Base-by-base conservation (phyloP, 2,888 invertebrate species). In the Steinernema carpocapsae region DNA sequence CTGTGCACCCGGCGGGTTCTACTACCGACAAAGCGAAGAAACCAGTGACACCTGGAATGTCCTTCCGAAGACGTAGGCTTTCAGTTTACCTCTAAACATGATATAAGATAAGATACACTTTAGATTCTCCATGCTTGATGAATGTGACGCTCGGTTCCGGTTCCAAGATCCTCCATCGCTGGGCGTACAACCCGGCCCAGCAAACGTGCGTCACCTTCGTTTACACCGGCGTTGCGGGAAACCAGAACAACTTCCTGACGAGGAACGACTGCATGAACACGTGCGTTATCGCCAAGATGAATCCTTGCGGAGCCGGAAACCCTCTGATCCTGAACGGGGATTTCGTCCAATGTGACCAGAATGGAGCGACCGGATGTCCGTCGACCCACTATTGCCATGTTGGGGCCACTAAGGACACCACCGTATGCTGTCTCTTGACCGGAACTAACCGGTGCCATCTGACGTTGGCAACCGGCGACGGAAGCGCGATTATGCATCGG, bases 381-480 rank as follows among this genome's bases (percentile, higher is more conserved):
- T 17, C 37, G 1, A 45, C 74, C 12, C 46, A 64, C n/a, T 75
- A 75, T 42, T 75, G 75, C 48, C 75, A 75, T n/a, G 37, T 74
- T 24, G 52, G 70, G 1, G 75, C 43, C 37, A 75, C 51, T 37
- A 32, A 19, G 1, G 75, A 75, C 37, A 74, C 74, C 14, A 75
- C 74, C 3, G 64, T 75, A 32, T 64, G 75, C 43, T 59, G 75
- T 29, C 75, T 74, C 26, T 17, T 17, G 17, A 42, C 75, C n/a
- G 72, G 43, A n/a, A 19, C 70, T 14, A 59, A 76, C 22, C 76
- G 76, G 6, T 79, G 79, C 51, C 24, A 32, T n/a, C 26, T 73
- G 48, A 64, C 76, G 12, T 22, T 76, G 14, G 26, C 43, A 1
- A 78, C 74, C 17, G 79, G 79, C n/a, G 70, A 10, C 19, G 79